A percentile compares a stretch with the other conserved stretches of the same genome.
These are phyloP conservation scores for Apostichopus californicus DNA, from an alignment of 35 echinoderm and acorn worm species.

Conservation along the genomic window DNA sequence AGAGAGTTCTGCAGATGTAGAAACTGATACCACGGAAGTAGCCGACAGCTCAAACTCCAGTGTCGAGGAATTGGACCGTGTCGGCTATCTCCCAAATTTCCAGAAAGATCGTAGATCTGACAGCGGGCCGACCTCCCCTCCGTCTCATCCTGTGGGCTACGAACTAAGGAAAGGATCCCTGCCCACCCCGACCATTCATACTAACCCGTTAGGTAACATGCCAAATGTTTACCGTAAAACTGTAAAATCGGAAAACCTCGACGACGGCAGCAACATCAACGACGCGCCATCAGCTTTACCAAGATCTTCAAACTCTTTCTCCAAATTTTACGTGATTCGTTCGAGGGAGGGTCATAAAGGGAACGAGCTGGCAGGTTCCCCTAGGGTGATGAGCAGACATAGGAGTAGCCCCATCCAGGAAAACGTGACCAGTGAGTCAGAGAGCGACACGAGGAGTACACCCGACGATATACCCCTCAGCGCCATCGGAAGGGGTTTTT, in stretches of 20 bases:
- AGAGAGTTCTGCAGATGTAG: not conserved
- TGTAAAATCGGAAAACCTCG: conserved; percentile 17
- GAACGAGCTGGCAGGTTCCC: conserved; percentile 16
- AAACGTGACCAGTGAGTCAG: conserved; percentile 37
- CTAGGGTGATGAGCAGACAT: not conserved
- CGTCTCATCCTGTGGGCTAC: not conserved
- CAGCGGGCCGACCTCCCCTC: not conserved
- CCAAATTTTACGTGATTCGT: conserved; percentile 64
- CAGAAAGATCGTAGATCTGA: conserved; percentile 28
- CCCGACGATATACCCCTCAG: conserved; percentile 28
- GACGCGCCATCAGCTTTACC: conserved; percentile 10
- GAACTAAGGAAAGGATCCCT: conserved; percentile 8
- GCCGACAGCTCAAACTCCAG: conserved; percentile 47
- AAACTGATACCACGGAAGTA: conserved; percentile 54
- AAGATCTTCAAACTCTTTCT: conserved; percentile 60
- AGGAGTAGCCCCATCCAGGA: conserved; percentile 55
- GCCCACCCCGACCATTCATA: not conserved
- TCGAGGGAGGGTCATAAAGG: conserved; percentile 15
- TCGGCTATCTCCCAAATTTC: conserved; percentile 48
- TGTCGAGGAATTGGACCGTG: conserved; percentile 39
- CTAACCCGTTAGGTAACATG: not conserved
- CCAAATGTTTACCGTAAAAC: not conserved
- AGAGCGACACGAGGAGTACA: conserved; percentile 42
- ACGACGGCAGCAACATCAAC: not conserved
- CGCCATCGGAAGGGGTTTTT: conserved; percentile 21